phyloP scores from a whole-genome alignment of 2,888 invertebrate species.

The Chirona hameri region DNA sequence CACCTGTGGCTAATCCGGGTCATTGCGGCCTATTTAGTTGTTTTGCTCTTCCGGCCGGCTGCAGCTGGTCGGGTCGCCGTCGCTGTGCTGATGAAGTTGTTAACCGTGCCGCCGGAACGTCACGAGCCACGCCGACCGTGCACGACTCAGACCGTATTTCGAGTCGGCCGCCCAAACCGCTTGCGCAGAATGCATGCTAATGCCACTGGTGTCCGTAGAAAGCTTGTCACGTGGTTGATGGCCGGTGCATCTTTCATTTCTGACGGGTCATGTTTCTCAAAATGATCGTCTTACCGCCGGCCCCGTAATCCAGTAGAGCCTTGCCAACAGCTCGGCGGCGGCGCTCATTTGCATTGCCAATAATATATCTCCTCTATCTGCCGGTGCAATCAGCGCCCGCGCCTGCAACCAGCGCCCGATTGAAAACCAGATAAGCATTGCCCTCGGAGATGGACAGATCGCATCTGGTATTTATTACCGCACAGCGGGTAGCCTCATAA shows the following conservation, averaged over 20 bases:
- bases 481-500: constrained; percentile 4
- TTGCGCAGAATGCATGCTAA: background rate
- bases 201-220: background rate
- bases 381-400: background rate
- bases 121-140: too few species aligned
- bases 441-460: background rate
- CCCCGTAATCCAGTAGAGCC: background rate
- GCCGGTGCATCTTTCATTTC: background rate
- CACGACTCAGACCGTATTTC: too few species aligned
- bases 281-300: background rate
- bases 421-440: background rate
- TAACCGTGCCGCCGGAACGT: too few species aligned
- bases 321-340: background rate
- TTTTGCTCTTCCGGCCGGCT: too few species aligned
- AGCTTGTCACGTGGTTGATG: background rate
- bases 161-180: background rate
- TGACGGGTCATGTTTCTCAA: background rate
- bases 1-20: background rate
- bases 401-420: background rate
- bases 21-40: background rate
- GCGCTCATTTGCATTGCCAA: constrained; percentile 4
- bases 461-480: constrained; percentile 11
- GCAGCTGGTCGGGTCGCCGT: too few species aligned
- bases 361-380: constrained; percentile 11
- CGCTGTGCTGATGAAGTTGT: too few species aligned